Evolutionary conservation across 2,888 invertebrate genomes (phyloP).

Genomic region (Dynastes tityus): DNA sequence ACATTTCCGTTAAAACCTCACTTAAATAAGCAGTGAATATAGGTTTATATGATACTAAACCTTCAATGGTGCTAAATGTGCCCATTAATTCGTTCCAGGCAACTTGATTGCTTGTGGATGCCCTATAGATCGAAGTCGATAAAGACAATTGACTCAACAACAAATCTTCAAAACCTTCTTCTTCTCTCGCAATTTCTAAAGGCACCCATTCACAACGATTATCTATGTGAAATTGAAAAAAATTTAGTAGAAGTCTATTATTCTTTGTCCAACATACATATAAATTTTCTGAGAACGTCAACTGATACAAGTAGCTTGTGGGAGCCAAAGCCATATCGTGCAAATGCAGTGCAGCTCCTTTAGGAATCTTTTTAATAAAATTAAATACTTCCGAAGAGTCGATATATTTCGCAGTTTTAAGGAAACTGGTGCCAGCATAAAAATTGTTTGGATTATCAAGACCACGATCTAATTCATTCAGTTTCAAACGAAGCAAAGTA

Average conservation of each 20-base stretch:
- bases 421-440: slow-evolving; percentile 66
- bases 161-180: slow-evolving; percentile 59
- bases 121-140: slow-evolving; percentile 46
- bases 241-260: slow-evolving; percentile 62
- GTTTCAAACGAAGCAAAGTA: slow-evolving; percentile 53
- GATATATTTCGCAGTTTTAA: slow-evolving; percentile 74
- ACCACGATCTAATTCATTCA: slow-evolving; percentile 30
- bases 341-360: slow-evolving; percentile 80
- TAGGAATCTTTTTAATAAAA: slow-evolving; percentile 79
- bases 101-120: slow-evolving; percentile 57
- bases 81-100: slow-evolving; percentile 22
- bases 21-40: slow-evolving; percentile 73
- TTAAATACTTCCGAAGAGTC: slow-evolving; percentile 76
- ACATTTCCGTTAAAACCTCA: slow-evolving; percentile 73
- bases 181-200: slow-evolving; percentile 68
- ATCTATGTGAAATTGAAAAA: slow-evolving; percentile 58
- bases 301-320: slow-evolving; percentile 72
- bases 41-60: slow-evolving; percentile 42
- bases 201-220: slow-evolving; percentile 69
- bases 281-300: slow-evolving; percentile 76
- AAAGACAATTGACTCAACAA: slow-evolving; percentile 55
- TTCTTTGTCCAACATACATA: slow-evolving; percentile 70
- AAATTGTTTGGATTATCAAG: slow-evolving; percentile 58
- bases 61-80: slow-evolving; percentile 7
- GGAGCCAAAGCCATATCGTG: slow-evolving; percentile 80